Evolutionary conservation across 2,888 invertebrate species (phyloP).

Genomic region (Conops quadrifasciatus): DNA sequence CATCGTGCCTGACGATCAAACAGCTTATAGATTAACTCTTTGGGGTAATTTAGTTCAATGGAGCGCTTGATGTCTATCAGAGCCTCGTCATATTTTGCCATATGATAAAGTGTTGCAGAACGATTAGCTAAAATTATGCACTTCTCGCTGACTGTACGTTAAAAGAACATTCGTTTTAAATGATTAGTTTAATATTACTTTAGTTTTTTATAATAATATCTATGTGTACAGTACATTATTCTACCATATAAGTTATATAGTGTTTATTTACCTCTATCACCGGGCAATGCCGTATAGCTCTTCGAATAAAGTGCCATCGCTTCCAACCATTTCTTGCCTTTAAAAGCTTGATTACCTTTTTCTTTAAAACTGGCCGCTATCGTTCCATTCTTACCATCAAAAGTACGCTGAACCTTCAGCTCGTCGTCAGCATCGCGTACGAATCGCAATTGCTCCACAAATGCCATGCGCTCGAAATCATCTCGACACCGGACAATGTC

Average conservation of each 20-base stretch:
- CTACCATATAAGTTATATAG: neutral
- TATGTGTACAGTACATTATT: constrained; percentile 49
- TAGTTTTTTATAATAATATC: too few species aligned
- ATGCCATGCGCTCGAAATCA: constrained; percentile 74
- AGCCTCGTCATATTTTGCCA: constrained; percentile 73
- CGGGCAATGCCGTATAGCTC: constrained; percentile 74
- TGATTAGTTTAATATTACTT: too few species aligned
- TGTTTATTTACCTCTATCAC: constrained; percentile 69
- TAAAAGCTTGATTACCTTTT: constrained; percentile 78
- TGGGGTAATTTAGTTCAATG: constrained; percentile 73
- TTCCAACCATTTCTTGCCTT: constrained; percentile 73
- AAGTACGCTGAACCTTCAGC: constrained; percentile 67
- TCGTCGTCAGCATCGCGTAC: constrained; percentile 66
- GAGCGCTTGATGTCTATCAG: constrained; percentile 78
- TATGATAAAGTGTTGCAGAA: constrained; percentile 80
- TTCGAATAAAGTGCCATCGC: constrained; percentile 77
- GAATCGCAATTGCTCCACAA: constrained; percentile 68
- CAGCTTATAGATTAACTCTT: constrained; percentile 77
- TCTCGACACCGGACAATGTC: constrained; percentile 72
- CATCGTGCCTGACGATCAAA: constrained; percentile 79
- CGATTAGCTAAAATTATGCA: constrained; percentile 81
- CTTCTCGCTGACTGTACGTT: constrained; percentile 68
- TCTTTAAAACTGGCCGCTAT: constrained; percentile 74
- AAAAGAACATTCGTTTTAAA: constrained; percentile 27
- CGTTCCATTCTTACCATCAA: constrained; percentile 68